Conservation (phyloP, 2,888 invertebrate genomes). For the Dynastes hyllus region DNA sequence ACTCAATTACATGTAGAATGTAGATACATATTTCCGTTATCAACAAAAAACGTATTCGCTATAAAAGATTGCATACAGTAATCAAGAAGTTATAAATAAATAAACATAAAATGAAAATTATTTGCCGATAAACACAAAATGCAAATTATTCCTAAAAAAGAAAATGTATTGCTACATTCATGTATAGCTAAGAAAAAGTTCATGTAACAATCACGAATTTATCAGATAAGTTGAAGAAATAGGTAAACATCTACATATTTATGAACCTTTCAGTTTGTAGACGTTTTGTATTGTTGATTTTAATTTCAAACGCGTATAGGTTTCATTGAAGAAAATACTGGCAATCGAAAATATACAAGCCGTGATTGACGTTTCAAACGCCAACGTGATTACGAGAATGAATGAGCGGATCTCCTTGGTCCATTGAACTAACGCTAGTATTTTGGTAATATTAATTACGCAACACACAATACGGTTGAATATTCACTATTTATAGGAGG, state of each 20-base stretch:
- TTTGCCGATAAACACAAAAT: not conserved
- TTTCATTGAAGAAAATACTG: conserved; percentile 22
- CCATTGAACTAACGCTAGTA: not conserved
- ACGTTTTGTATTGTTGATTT: not conserved
- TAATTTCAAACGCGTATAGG: not conserved
- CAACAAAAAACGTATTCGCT: not conserved
- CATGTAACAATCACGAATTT: too few species aligned
- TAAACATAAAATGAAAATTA: too few species aligned
- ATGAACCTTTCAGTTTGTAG: not conserved
- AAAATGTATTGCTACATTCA: not conserved
- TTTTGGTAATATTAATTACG: not conserved
- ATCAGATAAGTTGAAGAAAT: not conserved
- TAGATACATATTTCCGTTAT: not conserved
- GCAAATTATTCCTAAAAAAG: not conserved
- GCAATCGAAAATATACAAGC: conserved; percentile 29
- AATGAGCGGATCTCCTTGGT: conserved; percentile 21
- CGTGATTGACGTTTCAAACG: not conserved
- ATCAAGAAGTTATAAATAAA: not conserved
- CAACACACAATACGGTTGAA: conserved; percentile 35
- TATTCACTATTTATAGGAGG: too few species aligned
- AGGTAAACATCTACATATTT: not conserved
- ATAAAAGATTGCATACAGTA: not conserved
- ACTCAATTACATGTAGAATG: not conserved
- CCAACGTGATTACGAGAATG: conserved; percentile 23
- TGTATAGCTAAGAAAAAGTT: not conserved